These are phyloP conservation scores for Mesoclemmys tuberculata DNA, from an alignment of 2,113 vertebrate genomes.

Conservation along the genomic window DNA sequence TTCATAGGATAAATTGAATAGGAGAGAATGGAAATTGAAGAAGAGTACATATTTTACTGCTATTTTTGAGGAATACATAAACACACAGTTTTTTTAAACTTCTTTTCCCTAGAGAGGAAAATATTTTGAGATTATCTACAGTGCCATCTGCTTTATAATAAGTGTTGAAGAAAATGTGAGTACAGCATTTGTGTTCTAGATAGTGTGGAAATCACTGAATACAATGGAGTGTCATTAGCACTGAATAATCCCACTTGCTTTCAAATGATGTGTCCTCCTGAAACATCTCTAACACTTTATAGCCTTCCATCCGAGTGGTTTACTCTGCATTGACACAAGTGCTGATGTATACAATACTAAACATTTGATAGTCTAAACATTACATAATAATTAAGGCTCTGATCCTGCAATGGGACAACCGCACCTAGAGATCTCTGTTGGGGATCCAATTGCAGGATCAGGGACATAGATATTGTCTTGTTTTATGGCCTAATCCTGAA, in stretches of 20 bases:
- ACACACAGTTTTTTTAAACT: neutral
- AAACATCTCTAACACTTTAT: neutral
- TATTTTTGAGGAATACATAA: neutral
- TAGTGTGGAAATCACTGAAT: neutral
- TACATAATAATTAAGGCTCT: neutral
- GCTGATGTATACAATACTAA: neutral
- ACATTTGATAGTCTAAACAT: neutral
- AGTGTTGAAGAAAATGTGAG: neutral
- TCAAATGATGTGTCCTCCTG: neutral
- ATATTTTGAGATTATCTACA: neutral
- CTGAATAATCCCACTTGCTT: neutral
- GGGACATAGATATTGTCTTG: neutral
- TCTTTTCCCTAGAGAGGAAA: neutral
- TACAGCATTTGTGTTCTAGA: neutral
- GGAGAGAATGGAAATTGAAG: neutral
- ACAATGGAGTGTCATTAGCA: neutral
- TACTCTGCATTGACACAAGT: neutral
- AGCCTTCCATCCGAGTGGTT: neutral
- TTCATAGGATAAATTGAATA: neutral
- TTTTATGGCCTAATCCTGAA: neutral
- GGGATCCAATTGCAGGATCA: neutral
- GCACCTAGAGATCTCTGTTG: neutral
- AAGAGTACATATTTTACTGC: neutral
- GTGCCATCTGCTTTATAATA: neutral
- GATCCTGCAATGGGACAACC: neutral